Base-by-base conservation (phyloP, 2,113 vertebrate genomes). In the Cyprinus carpio region DNA sequence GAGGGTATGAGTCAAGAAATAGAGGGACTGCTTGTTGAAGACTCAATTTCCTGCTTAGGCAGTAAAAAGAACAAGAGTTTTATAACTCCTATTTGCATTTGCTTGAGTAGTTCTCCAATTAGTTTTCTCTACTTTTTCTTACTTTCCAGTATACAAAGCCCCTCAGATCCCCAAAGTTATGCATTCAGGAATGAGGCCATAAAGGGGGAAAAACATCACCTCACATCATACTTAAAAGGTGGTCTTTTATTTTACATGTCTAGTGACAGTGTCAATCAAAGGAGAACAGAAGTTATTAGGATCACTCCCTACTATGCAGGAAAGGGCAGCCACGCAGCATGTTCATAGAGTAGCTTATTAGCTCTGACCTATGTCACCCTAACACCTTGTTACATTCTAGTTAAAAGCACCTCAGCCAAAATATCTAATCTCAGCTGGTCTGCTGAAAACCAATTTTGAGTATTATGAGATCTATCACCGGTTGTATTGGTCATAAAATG, bases 251-350 rank as follows among this genome's bases (percentile, higher is more conserved):
- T 46, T 46, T 65, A 65, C 65, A 77, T 85, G 82, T 49, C 15
- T 43, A 13, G 20, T 76, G 1, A 88, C 34, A 78, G 90, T 84
- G 93, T 91, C 94, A 92, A 78, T 93, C 93, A 92, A 84, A 34
- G 81, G 85, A 86, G 91, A 88, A 90, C 69, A 87, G 85, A 89
- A 92, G 91, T 88, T 92, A 90, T 89, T 87, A 90, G 86, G 85
- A 86, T 80, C 85, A 81, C 84, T 88, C 90, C 89, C 87, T 83
- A 84, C 86, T 90, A 86, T 79, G 85, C 87, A 82, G 86, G 87
- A 92, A 92, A 92, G 90, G 91, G 88, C 92, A 91, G 84, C 82
- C 80, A 88, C 90, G 86, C 91, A 90, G 89, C 91, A 85, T 90
- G 92, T 31, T 75, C 65, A 80, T 84, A 10, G 2, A n/a, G 56